Conservation (phyloP, 2,888 invertebrate genomes). For the Caenorhabditis angaria region DNA sequence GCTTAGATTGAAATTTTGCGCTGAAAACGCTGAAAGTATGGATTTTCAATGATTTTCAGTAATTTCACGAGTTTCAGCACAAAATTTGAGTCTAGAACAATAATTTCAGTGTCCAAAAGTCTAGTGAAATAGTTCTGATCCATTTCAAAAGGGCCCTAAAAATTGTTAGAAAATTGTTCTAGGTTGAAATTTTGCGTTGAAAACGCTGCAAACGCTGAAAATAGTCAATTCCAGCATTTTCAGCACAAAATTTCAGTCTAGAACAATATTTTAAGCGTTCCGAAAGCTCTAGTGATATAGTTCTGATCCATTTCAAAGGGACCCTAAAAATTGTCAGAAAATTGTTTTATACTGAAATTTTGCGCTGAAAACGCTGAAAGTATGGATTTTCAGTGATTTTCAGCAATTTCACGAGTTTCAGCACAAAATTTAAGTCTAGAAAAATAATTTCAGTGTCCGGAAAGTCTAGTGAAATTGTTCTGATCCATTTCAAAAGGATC, state of each 20-base stretch:
- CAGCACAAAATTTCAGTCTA: conserved; percentile 15
- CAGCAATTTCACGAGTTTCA: too few relatives aligned
- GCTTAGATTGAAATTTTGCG: background rate
- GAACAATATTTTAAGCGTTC: background rate
- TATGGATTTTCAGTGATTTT: too few relatives aligned
- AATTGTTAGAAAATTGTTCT: background rate
- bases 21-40: background rate
- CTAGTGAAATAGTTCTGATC: background rate
- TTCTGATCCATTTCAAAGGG: background rate
- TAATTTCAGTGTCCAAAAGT: too few relatives aligned
- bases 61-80: background rate
- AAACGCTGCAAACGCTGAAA: background rate
- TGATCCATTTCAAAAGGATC: too few relatives aligned
- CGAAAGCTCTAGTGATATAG: background rate
- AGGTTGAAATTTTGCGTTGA: background rate
- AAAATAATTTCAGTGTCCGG: too few relatives aligned
- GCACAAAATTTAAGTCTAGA: too few relatives aligned
- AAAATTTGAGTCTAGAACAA: background rate
- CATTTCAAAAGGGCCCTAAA: background rate
- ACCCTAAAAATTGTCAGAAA: background rate
- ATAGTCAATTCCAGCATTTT: conserved; percentile 17
- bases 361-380: too few relatives aligned
- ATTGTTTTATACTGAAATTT: too few relatives aligned
- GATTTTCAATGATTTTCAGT: background rate
- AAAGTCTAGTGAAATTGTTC: too few relatives aligned